Evolutionary conservation across 1,140 invertebrate genomes (phyloP), one percentile per base, ranked within the genome.

Genomic region (Macrobrachium nipponense): DNA sequence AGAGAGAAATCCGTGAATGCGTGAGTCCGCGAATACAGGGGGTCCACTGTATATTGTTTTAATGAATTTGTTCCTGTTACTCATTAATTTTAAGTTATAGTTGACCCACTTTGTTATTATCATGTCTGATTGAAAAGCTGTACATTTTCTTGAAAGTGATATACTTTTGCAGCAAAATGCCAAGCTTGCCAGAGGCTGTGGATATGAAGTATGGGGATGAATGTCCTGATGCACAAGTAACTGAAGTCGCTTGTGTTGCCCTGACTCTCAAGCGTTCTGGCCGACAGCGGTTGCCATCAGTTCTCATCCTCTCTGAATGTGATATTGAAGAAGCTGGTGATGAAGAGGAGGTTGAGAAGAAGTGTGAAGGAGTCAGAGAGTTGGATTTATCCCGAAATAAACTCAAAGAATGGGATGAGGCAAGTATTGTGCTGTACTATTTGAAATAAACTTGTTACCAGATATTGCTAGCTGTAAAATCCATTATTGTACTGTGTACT

Each of bases 281-380:
- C 3, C 85, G 88, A n/a, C 84, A 78, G 68, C 81, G 88, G 5
- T 77, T 86, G 18, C 88, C 88, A 5, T 85, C 85, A 0, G 88
- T 89, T 23, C 88, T 89, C 76, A 89, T 89, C 73, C 81, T 89
- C 6, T 86, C 88, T 12, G 88, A 86, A 60, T 89, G 88, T 66
- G 88, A 89, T 27, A 89, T 89, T 18, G 88, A 89, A 58, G 80
- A 89, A 12, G 88, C 88, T 14, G 88, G 88, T 10, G 88, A 89
- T 76, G 88, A 89, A 44, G 81, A 87, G 17, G 81, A 89, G 61
- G 80, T 89, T 44, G 84, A 86, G 68, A 72, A 75, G 51, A 86
- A 87, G 60, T 89, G 88, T 66, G 88, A 89, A 44, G 88, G 88
- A 11, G 88, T 89, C 51, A 75, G 80, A 61, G 88, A 89, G 44